These are phyloP conservation scores for Axinella damicornis DNA, from an alignment of 37 sponge, comb jelly and placozoan genomes.

Conservation along the genomic window DNA sequence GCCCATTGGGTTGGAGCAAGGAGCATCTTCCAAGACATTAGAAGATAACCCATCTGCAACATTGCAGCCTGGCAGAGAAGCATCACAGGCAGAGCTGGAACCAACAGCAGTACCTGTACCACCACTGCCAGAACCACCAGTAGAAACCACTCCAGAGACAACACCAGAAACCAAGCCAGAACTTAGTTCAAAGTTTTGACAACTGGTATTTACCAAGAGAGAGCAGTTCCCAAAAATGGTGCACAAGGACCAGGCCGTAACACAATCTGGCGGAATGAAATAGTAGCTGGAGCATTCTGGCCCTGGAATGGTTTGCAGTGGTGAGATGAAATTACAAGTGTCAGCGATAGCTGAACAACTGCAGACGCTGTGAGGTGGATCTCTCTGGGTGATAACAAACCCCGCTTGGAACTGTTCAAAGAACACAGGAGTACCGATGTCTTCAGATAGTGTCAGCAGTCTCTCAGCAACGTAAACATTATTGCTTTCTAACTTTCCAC, in stretches of 20 bases:
- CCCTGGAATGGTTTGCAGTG: neutral
- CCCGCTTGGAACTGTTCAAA: conserved; percentile 50
- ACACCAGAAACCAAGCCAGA: too few species aligned
- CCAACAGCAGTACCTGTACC: too few species aligned
- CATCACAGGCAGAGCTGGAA: too few species aligned
- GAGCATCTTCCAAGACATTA: conserved; percentile 1
- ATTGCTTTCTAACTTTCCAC: conserved; percentile 26
- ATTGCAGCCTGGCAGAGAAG: conserved; percentile 19
- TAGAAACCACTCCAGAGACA: too few species aligned
- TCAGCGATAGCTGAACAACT: neutral
- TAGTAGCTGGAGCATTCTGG: too few species aligned
- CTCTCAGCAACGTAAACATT: conserved; percentile 64
- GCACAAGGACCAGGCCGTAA: too few species aligned
- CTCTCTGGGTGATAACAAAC: conserved; percentile 29
- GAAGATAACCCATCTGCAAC: neutral
- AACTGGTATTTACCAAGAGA: too few species aligned
- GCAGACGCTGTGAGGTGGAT: conserved; percentile 46
- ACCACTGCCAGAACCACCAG: too few species aligned
- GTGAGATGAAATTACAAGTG: neutral
- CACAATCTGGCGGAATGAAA: too few species aligned
- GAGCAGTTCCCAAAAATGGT: too few species aligned
- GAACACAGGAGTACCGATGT: conserved; percentile 14
- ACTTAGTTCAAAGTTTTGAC: too few species aligned
- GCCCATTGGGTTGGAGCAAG: neutral
- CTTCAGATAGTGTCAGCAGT: conserved; percentile 24